Evolutionary conservation across 2,888 invertebrate species (phyloP), one percentile per base, ranked within the genome.

Genomic region (Coelinius sp.): DNA sequence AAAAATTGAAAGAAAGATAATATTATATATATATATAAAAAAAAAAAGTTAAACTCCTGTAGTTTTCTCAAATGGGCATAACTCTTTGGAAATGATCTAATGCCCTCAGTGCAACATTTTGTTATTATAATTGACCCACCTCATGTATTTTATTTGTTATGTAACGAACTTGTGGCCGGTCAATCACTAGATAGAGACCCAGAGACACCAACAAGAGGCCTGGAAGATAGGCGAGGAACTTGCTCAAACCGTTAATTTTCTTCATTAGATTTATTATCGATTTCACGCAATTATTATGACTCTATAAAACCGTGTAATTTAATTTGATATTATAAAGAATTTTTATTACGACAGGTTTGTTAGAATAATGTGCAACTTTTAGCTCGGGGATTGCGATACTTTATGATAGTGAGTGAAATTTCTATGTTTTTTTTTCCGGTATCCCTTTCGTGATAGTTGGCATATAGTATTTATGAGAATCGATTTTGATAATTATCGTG

Each of bases 81-180:
- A 53, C 20, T 25, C n/a, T 8, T 17, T 25, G 27, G 12, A 59
- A 49, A 49, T 49, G 56, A 53, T 56, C 56, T 56, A 68, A 41
- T 68, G 17, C 22, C n/a, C 41, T 17, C 41, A 59, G 56, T 25
- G 44, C 22, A 59, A 46, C 31, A 35, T 12, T 22, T 46, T 62
- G 44, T 31, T 49, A 46, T 68, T 41, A 62, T 87, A 1, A 53
- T 70, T 70, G 31, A 38, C 46, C 35, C n/a, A 73, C 73, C 62
- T 65, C 14, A 2, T 20, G 69, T 22, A 66, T 17, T 41, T 22
- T 14, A 59, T 52, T 46, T 20, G 44, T 20, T 65, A 73, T 12
- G 31, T 56, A 69, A 66, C 17, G n/a, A 24, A 27, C 17, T 17
- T 73, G 73, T 38, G 69, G 73, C 31, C 49, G 63, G 25, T 65